Evolutionary conservation across 2,888 invertebrate genomes (phyloP).

Genomic region (Orchesella flavescens): DNA sequence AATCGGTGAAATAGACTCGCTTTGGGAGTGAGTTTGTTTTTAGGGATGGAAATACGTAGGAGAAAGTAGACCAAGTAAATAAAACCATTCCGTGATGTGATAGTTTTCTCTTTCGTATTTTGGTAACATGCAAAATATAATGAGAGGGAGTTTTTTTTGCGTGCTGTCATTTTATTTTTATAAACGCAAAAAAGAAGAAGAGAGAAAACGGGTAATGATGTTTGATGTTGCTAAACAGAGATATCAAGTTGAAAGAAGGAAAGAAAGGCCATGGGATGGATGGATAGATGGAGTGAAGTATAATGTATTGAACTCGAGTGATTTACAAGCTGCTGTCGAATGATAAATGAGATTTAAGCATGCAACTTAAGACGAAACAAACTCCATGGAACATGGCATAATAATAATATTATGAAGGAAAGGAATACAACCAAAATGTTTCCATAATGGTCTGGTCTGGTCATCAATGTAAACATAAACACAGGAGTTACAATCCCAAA

Average conservation of each 20-base stretch:
- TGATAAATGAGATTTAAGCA: constrained; percentile 33
- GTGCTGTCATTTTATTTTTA: background rate
- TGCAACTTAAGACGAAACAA: constrained; percentile 7
- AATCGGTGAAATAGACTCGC: no score
- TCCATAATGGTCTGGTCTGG: no score
- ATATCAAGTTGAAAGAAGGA: constrained; percentile 1
- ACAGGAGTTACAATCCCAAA: no score
- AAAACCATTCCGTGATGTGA: no score
- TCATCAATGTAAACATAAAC: no score
- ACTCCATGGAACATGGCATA: no score
- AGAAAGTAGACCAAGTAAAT: background rate
- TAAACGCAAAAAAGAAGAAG: background rate
- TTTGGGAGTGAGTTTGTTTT: no score
- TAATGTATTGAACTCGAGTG: background rate
- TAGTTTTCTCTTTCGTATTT: no score
- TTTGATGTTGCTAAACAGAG: constrained; percentile 6
- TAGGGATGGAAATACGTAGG: background rate
- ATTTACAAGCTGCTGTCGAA: constrained; percentile 16
- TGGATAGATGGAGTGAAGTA: background rate
- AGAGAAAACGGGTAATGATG: background rate
- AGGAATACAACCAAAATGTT: no score
- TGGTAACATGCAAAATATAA: no score
- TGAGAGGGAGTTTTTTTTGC: no score
- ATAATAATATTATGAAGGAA: no score
- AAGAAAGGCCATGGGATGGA: background rate